phyloP scores from a whole-genome alignment of 2,888 invertebrate genomes.

The Ornithoptera priamus region DNA sequence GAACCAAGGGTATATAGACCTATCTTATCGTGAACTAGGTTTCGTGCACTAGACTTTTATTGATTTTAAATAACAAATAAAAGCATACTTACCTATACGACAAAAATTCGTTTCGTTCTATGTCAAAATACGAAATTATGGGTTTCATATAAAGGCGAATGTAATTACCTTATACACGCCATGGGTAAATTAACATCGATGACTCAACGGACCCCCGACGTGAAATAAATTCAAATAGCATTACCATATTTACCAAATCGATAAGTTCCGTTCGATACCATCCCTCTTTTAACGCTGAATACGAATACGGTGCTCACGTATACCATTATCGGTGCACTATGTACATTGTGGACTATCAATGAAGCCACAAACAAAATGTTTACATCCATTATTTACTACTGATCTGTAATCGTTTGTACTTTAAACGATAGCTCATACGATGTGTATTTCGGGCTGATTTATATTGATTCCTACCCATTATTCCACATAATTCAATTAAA shows the following conservation, averaged over 20 bases:
- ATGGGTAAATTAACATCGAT: slow-evolving; percentile 26
- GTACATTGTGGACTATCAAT: not conserved
- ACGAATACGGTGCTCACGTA: not conserved
- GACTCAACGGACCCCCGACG: slow-evolving; percentile 16
- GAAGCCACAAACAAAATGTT: too few species aligned
- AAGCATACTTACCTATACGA: not conserved
- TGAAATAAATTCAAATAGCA: slow-evolving; percentile 21
- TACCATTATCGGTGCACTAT: not conserved
- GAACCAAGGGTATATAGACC: too few species aligned
- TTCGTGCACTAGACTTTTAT: too few species aligned
- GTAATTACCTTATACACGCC: slow-evolving; percentile 29
- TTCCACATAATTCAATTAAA: too few species aligned
- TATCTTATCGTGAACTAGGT: too few species aligned
- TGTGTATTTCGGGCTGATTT: too few species aligned
- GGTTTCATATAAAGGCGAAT: slow-evolving; percentile 25
- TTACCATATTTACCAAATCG: slow-evolving; percentile 25
- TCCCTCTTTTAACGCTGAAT: not conserved
- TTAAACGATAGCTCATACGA: too few species aligned
- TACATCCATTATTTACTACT: too few species aligned
- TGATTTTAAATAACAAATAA: too few species aligned
- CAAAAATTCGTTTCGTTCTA: slow-evolving; percentile 16
- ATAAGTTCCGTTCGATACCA: slow-evolving; percentile 9
- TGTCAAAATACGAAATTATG: slow-evolving; percentile 25
- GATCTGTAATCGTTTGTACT: too few species aligned
- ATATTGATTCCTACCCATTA: too few species aligned